A percentile compares a stretch with the other conserved stretches of the same genome.
phyloP scores from a whole-genome alignment of 2,797 vertebrate genomes.

The Sebastes matsubarae region DNA sequence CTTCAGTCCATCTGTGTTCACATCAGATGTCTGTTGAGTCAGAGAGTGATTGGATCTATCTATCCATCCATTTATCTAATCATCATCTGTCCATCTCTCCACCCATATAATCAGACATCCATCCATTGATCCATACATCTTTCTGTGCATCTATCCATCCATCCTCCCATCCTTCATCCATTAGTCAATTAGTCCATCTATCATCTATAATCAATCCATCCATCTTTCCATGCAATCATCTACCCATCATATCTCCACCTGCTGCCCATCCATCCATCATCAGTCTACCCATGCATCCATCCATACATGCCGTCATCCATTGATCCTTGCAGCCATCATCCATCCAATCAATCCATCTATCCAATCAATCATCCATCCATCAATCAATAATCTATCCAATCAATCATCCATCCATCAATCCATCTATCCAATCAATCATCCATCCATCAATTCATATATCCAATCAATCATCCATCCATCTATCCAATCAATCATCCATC shows the following conservation, averaged over 20 bases:
- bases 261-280: neutral
- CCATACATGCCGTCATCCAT: neutral
- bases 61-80: neutral
- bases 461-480: neutral
- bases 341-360: neutral
- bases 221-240: neutral
- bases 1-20: neutral
- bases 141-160: neutral
- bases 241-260: neutral
- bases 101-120: neutral
- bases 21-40: neutral
- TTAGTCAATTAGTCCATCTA: neutral
- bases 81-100: neutral
- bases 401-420: neutral
- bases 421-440: neutral
- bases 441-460: no score
- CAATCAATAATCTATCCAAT: no score
- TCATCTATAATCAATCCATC: neutral
- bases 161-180: neutral
- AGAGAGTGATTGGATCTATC: neutral
- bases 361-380: neutral
- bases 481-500: neutral
- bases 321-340: neutral
- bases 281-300: neutral
- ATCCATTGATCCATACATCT: neutral